Evolutionary conservation across 2,888 invertebrate genomes (phyloP).

Genomic region (Thymelicus sylvestris): DNA sequence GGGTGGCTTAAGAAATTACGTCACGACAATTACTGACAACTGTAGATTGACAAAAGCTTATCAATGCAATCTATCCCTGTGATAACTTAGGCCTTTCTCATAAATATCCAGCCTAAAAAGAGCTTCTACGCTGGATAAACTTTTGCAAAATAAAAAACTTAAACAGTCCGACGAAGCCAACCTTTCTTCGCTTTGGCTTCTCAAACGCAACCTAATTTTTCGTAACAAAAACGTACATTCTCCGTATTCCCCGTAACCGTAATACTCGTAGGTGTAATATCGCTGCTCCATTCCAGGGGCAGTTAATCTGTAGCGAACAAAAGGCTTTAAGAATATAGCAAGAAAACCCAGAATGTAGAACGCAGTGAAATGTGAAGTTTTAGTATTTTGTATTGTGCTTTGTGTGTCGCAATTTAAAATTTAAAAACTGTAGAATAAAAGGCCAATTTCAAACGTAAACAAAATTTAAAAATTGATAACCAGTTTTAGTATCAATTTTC

Average conservation of each 20-base stretch:
- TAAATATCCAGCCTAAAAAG: too few species aligned
- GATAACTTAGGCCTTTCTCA: too few species aligned
- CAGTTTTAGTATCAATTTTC: too few species aligned
- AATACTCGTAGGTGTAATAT: slow-evolving; percentile 27
- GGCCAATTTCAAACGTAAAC: too few species aligned
- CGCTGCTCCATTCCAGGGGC: slow-evolving; percentile 26
- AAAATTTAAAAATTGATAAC: too few species aligned
- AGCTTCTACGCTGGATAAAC: too few species aligned
- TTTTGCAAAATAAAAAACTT: not conserved
- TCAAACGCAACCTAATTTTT: slow-evolving; percentile 36
- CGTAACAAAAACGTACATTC: slow-evolving; percentile 36
- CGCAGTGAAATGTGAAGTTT: slow-evolving; percentile 22
- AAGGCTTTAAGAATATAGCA: slow-evolving; percentile 33
- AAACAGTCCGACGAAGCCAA: not conserved
- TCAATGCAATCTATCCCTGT: too few species aligned
- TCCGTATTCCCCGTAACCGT: slow-evolving; percentile 21
- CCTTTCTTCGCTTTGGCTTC: not conserved
- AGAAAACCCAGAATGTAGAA: slow-evolving; percentile 28
- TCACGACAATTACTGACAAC: too few species aligned
- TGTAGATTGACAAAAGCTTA: too few species aligned
- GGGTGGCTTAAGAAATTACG: too few species aligned
- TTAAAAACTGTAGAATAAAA: not conserved
- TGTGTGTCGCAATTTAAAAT: not conserved
- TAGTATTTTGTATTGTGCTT: slow-evolving; percentile 17
- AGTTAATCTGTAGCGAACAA: slow-evolving; percentile 35